Evolutionary conservation across 2,113 vertebrate species (phyloP).

Genomic region (Notarius quadriscutis): DNA sequence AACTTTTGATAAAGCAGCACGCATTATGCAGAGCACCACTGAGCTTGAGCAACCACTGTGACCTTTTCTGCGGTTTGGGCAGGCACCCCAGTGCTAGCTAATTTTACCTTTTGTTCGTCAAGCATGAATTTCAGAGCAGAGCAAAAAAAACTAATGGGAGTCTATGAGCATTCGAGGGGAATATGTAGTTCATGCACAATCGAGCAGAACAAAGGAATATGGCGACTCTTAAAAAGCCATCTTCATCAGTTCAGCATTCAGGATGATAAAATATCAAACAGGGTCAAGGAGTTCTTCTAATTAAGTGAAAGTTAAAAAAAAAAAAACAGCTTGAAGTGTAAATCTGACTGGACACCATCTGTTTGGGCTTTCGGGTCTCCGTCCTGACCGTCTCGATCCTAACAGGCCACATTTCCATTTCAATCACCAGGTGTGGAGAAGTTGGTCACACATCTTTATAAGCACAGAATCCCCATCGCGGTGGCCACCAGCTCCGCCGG

Average conservation of each 20-base stretch:
- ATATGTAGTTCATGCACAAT: conserved; percentile 7
- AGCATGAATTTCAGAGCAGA: background rate
- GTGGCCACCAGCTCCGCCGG: conserved; percentile 83
- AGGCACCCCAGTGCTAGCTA: background rate
- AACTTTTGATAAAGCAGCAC: conserved; percentile 18
- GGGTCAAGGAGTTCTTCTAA: conserved; percentile 31
- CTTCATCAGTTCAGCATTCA: conserved; percentile 14
- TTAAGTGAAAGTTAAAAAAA: background rate
- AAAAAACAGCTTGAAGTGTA: background rate
- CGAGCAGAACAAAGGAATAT: background rate
- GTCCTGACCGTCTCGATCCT: background rate
- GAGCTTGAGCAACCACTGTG: conserved; percentile 14
- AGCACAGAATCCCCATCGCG: conserved; percentile 78
- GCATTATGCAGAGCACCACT: background rate
- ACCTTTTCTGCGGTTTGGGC: conserved; percentile 31
- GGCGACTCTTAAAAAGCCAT: conserved; percentile 26
- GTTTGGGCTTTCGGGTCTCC: background rate
- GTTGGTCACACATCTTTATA: conserved; percentile 78
- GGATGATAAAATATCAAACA: conserved; percentile 3
- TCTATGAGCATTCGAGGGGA: background rate
- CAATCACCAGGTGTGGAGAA: conserved; percentile 76
- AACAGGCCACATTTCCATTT: background rate
- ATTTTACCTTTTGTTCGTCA: conserved; percentile 18
- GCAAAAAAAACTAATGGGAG: background rate
- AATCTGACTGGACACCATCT: conserved; percentile 17